Evolutionary conservation across 2,797 vertebrate genomes (phyloP).

Genomic region (Rousettus madagascariensis): DNA sequence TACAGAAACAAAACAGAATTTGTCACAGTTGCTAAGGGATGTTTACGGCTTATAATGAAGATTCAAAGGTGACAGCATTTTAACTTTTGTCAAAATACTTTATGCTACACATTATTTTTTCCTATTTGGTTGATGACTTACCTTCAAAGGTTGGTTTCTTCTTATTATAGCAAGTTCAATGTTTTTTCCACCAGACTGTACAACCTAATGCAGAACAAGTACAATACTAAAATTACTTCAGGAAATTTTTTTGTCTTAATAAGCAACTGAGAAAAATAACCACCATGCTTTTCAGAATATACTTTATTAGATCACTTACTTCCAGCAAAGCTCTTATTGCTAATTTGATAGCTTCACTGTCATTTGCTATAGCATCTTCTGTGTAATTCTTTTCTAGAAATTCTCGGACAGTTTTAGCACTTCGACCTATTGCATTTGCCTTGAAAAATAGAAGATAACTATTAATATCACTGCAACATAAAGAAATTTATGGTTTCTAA

Average conservation of each 20-base stretch:
- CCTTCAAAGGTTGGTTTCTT: conserved; percentile 89
- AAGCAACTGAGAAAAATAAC: not conserved
- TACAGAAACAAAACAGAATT: conserved; percentile 74
- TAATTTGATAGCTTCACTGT: conserved; percentile 89
- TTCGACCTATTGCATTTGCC: conserved; percentile 90
- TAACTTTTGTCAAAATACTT: conserved; percentile 43
- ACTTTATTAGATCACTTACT: conserved; percentile 82
- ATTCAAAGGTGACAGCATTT: conserved; percentile 43
- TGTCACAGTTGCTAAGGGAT: conserved; percentile 61
- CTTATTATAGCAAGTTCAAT: conserved; percentile 89
- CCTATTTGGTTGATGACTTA: conserved; percentile 69
- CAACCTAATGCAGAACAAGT: conserved; percentile 80
- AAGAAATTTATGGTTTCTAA: not conserved
- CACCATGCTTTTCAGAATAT: not conserved
- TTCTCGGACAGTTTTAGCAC: conserved; percentile 89
- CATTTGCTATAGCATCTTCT: conserved; percentile 87
- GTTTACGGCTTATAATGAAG: conserved; percentile 63
- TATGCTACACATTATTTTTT: conserved; percentile 39
- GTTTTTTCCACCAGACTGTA: conserved; percentile 92
- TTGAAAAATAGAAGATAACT: conserved; percentile 68
- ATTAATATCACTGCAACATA: not conserved
- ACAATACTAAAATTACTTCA: conserved; percentile 31
- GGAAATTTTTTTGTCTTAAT: conserved; percentile 44
- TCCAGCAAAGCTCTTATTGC: conserved; percentile 90
- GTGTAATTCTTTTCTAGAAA: conserved; percentile 92